A percentile compares a stretch with the other conserved stretches of the same genome.
These are phyloP conservation scores for Tetranychus piercei DNA, from an alignment of 2,888 invertebrate genomes.

Conservation along the genomic window DNA sequence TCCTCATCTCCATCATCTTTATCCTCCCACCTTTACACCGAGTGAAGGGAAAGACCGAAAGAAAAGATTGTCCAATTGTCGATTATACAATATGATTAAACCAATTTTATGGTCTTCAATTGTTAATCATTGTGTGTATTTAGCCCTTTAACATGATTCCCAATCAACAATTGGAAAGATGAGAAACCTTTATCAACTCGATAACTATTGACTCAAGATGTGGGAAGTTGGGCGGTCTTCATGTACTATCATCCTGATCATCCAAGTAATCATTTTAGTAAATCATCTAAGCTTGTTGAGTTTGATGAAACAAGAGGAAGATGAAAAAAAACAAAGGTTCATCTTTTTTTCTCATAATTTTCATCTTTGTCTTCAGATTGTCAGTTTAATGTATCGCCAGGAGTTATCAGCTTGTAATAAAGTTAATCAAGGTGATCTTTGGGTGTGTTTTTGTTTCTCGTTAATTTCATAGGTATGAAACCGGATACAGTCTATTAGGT, in stretches of 20 bases:
- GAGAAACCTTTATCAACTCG: neutral
- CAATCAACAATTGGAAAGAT: neutral
- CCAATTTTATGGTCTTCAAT: neutral
- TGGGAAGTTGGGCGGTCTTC: neutral
- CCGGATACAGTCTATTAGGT: neutral
- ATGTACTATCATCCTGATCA: neutral
- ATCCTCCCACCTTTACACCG: neutral
- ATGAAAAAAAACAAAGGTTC: no score
- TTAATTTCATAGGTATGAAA: neutral
- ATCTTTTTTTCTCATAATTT: neutral
- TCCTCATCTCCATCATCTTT: neutral
- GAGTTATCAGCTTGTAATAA: neutral
- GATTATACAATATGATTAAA: neutral
- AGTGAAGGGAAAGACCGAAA: neutral
- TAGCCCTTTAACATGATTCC: neutral
- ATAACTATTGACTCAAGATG: neutral
- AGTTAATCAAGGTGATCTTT: neutral
- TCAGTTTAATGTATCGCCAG: neutral
- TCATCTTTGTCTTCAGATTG: neutral
- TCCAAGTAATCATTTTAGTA: neutral
- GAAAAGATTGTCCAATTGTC: neutral
- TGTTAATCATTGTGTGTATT: neutral
- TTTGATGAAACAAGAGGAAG: no score
- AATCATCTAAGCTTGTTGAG: no score
- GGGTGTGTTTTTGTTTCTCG: neutral